Conservation (phyloP, 2,888 invertebrate species). For the Germaria angustata region DNA sequence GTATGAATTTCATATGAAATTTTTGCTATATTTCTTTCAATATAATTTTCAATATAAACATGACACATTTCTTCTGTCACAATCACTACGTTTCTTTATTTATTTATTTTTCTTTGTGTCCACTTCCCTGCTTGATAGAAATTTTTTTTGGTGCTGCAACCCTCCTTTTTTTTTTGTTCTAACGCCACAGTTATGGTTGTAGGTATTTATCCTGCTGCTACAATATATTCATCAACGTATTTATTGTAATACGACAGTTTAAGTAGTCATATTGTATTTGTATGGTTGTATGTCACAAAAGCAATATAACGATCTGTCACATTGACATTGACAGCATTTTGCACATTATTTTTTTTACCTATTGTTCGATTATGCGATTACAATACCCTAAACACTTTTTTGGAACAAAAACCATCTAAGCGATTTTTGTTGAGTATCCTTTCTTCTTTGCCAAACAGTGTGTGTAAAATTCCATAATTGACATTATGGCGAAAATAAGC, state of each 20-base stretch:
- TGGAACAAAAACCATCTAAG: background rate
- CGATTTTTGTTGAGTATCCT: background rate
- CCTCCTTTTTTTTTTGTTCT: background rate
- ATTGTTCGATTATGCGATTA: conserved; percentile 64
- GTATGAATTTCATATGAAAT: conserved; percentile 35
- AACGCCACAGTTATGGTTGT: background rate
- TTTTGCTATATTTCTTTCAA: conserved; percentile 21
- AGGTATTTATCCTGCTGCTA: background rate
- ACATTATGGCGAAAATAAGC: background rate
- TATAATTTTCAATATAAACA: conserved; percentile 28
- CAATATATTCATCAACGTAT: background rate
- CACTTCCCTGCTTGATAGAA: conserved; percentile 7
- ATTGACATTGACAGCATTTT: conserved; percentile 59
- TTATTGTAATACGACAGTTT: conserved; percentile 3
- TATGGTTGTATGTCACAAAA: conserved; percentile 32
- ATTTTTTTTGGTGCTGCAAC: background rate
- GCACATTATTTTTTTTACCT: conserved; percentile 13
- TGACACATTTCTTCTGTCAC: conserved; percentile 28
- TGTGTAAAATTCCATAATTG: conserved; percentile 58
- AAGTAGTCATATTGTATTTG: conserved; percentile 41
- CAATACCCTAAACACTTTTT: conserved; percentile 27
- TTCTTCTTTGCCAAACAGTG: conserved; percentile 14
- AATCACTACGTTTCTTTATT: conserved; percentile 2
- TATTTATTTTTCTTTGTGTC: conserved; percentile 4
- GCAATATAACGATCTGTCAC: conserved; percentile 47